Base-by-base conservation (phyloP, 2,888 invertebrate genomes). In the Prenolepis imparis region DNA sequence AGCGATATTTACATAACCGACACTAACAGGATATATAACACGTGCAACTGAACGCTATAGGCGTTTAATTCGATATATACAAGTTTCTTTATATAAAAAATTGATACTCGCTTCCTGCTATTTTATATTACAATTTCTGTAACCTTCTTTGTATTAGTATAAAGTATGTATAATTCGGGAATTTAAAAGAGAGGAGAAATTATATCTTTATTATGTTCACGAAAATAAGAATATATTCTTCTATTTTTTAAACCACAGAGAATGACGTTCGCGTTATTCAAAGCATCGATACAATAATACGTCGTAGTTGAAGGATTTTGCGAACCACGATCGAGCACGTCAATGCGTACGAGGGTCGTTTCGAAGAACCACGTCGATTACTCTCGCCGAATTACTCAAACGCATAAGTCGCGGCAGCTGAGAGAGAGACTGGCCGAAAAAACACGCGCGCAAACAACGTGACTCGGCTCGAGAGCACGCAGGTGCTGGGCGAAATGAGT, bases 401-500 rank as follows among this genome's bases (percentile, higher is more conserved):
- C 68, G 70, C 28, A 6, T 15, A 41, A 70, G 57, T 70, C 41
- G 57, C 80, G 36, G 82, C 84, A 59, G 84, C 77, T 75, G 85
- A 82, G 28, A 28, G 28, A 28, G 28, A 28, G 24, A 5, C 48
- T 55, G 55, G 52, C 44, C 73, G 68, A 82, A 67, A 68, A 55
- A 83, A 84, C 63, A 80, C 59, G 57, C 57, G 68, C 44, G 67
- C 52, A 18, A 61, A 59, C 80, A 78, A 83, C 70, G 77, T 21
- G 55, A 44, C 73, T 55, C 77, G 39, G 44, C 41, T 78, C 74
- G 80, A 84, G 72, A 64, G 82, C 73, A 61, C 77, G 83, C 84
- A 84, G 86, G 82, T 87, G 87, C 84, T 63, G 32, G 18, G 11
- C 75, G 74, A 86, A 83, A 83, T 52, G 59, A 84, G 78, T 78